Evolutionary conservation across 1,140 invertebrate species (phyloP), one percentile per base, ranked within the genome.

Genomic region (Lasaia peninsularis): DNA sequence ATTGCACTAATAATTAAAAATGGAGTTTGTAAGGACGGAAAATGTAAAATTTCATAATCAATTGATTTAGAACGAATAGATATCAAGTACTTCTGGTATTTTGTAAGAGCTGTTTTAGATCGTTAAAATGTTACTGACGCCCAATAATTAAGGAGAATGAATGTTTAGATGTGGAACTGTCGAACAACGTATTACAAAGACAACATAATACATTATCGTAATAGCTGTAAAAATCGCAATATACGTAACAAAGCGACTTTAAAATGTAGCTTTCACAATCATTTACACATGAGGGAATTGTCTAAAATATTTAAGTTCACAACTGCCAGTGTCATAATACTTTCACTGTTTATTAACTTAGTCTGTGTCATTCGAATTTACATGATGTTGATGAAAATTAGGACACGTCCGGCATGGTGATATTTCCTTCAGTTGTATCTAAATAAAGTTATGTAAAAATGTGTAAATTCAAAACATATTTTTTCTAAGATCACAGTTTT

Each of bases 221-320:
- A 40, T 31, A 55, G 24, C 53, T 55, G 35, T 55, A 55, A 55
- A 55, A 44, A 44, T 55, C 35, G 35, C 53, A 35, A 48, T 40
- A 32, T 40, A 55, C 53, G 57, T 55, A 60, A 59, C 35, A 31
- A 33, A 58, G 54, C 24, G 48, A 58, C 65, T 63, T 63, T 37
- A 60, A 52, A 56, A 10, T n/a, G 34, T 31, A 28, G 60, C 61
- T 67, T 67, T 67, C 65, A 67, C 65, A 52, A 58, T 58, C 60
- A 62, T 62, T 50, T 32, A 21, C 51, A 52, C 57, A 44, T 34
- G 65, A 52, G 59, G 34, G 53, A 57, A 62, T 56, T 62, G 56
- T 60, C 53, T 62, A 62, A 66, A 62, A 62, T 59, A 66, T 59
- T 48, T 28, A 28, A 55, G 50, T 60, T 64, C 60, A 60, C 56